Conservation (phyloP, 1,140 invertebrate genomes). For the Ceratina japonica region DNA sequence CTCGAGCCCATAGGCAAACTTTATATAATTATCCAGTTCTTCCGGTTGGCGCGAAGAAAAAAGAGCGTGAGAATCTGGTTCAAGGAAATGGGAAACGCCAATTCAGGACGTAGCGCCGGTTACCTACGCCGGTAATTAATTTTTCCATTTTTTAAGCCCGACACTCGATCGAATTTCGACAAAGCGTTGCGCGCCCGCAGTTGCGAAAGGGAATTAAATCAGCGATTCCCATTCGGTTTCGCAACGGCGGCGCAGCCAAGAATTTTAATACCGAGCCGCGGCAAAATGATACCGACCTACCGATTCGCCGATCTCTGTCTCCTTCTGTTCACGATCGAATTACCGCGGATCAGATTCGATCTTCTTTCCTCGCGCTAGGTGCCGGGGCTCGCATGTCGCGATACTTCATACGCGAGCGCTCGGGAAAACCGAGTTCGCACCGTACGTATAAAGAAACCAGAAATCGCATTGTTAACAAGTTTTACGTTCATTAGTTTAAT, state of each 20-base stretch:
- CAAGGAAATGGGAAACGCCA: too few relatives aligned
- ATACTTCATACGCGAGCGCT: slow-evolving; percentile 30
- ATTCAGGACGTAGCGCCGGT: too few relatives aligned
- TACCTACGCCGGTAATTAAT: too few relatives aligned
- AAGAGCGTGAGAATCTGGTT: too few relatives aligned
- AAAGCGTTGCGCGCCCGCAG: too few relatives aligned
- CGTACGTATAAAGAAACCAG: neutral
- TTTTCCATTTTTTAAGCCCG: too few relatives aligned
- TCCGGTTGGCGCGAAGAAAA: too few relatives aligned
- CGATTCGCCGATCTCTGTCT: slow-evolving; percentile 1
- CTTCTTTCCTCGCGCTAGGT: slow-evolving; percentile 13
- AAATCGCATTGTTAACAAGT: neutral
- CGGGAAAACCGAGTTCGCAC: neutral
- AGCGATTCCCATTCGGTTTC: neutral
- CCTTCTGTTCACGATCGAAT: slow-evolving; percentile 38
- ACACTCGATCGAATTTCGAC: too few relatives aligned
- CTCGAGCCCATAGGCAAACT: too few relatives aligned
- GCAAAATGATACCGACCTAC: neutral
- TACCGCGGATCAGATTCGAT: slow-evolving; percentile 37
- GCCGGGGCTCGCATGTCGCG: slow-evolving; percentile 35
- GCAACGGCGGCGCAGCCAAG: neutral
- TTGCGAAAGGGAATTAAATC: neutral
- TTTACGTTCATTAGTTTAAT: too few relatives aligned
- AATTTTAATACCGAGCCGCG: slow-evolving; percentile 20
- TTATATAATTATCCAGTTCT: too few relatives aligned